Percentiles rank a stretch among this genome's conserved stretches.
Conservation (phyloP, 2,113 vertebrate genomes). For the Periophthalmodon schlosseri region DNA sequence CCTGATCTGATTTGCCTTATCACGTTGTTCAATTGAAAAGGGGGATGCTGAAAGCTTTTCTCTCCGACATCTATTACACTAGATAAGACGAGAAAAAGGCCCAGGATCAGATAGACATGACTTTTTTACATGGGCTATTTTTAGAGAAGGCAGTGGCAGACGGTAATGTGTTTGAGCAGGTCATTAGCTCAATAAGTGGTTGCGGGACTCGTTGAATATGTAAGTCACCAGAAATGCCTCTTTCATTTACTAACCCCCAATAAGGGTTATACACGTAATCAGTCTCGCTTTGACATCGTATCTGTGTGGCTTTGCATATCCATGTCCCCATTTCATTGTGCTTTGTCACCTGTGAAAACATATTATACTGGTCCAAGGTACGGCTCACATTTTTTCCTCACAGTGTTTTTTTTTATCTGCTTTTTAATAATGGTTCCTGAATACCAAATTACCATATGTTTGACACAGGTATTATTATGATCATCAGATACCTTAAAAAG, state of each 20-base stretch:
- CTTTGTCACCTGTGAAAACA: constrained; percentile 48
- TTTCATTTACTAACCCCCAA: constrained; percentile 43
- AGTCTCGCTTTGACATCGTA: constrained; percentile 16
- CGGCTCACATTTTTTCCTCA: not conserved
- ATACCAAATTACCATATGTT: too few species aligned
- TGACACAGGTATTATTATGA: not conserved
- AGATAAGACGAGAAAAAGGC: constrained; percentile 63
- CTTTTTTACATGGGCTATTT: constrained; percentile 63
- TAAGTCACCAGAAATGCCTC: constrained; percentile 60
- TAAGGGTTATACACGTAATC: constrained; percentile 30
- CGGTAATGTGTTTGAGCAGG: constrained; percentile 65
- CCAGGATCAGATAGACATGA: constrained; percentile 54
- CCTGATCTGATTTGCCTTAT: constrained; percentile 75
- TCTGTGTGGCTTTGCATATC: constrained; percentile 32
- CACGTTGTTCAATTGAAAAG: constrained; percentile 68
- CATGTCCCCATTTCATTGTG: constrained; percentile 35
- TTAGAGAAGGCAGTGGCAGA: constrained; percentile 59
- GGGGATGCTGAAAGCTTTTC: constrained; percentile 73
- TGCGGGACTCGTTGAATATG: constrained; percentile 65
- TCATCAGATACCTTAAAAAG: too few species aligned
- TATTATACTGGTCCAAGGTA: constrained; percentile 1
- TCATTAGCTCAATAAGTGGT: constrained; percentile 73
- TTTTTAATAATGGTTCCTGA: not conserved
- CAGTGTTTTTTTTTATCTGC: not conserved
- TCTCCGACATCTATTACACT: constrained; percentile 61